phyloP scores from a whole-genome alignment of 2,888 invertebrate genomes.

The Ophion ventricosus region DNA sequence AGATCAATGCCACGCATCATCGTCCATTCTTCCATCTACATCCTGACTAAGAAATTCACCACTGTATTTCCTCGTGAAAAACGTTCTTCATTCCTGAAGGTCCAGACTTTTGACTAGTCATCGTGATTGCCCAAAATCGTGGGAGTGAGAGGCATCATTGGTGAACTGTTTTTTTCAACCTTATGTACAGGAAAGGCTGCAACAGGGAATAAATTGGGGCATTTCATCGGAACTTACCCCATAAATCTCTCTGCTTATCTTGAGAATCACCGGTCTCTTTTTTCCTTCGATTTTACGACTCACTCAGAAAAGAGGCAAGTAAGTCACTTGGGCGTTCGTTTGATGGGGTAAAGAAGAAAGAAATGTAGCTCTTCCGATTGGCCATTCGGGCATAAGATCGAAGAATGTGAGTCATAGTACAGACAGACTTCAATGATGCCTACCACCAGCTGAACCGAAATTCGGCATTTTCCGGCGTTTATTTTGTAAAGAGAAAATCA shows the following conservation, averaged over 20 bases:
- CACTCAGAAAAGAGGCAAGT: not conserved
- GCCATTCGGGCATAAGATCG: not conserved
- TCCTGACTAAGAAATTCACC: not conserved
- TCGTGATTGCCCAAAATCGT: not conserved
- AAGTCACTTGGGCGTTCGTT: not conserved
- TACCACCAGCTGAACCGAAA: not conserved
- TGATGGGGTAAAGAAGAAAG: not conserved
- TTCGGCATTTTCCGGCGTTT: not conserved
- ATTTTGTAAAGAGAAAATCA: not conserved
- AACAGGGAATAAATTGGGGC: not conserved
- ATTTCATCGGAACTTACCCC: not conserved
- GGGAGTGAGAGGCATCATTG: not conserved
- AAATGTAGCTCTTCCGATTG: not conserved
- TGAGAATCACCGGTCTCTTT: not conserved
- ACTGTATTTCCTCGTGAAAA: not conserved
- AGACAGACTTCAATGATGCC: not conserved
- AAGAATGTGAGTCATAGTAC: not conserved
- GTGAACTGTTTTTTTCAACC: not conserved
- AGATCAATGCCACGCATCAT: constrained; percentile 56
- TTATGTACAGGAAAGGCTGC: not conserved
- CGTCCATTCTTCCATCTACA: not conserved
- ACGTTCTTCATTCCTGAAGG: not conserved
- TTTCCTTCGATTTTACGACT: not conserved
- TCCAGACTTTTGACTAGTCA: not conserved
- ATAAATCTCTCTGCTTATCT: not conserved